Conservation (phyloP, 2,113 vertebrate genomes). For the Scomber scombrus region DNA sequence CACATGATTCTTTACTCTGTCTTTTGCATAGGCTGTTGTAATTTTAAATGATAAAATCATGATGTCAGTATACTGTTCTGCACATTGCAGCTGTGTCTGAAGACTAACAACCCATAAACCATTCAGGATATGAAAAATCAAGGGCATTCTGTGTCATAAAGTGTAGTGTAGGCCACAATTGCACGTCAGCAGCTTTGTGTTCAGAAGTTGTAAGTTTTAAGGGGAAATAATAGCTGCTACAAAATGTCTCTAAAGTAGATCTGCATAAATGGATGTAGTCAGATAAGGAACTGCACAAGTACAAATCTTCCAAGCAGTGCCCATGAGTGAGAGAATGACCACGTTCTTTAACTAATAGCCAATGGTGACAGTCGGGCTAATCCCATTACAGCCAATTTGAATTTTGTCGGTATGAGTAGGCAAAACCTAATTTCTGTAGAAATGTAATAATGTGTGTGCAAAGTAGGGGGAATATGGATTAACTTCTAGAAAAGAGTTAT, state of each 20-base stretch:
- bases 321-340: constrained; percentile 6
- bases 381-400: constrained; percentile 12
- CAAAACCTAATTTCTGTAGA: constrained; percentile 13
- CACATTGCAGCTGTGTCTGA: constrained; percentile 4
- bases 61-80: constrained; percentile 41
- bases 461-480: background rate
- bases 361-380: constrained; percentile 4
- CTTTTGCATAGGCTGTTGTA: constrained; percentile 37
- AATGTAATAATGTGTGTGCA: background rate
- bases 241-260: constrained; percentile 29
- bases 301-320: background rate
- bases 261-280: constrained; percentile 34
- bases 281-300: constrained; percentile 43
- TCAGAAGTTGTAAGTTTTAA: background rate
- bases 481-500: background rate
- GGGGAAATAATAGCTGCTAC: constrained; percentile 12
- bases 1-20: constrained; percentile 35
- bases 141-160: constrained; percentile 14
- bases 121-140: background rate
- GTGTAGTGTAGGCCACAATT: constrained; percentile 1
- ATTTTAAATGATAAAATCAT: constrained; percentile 40
- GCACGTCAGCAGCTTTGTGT: constrained; percentile 9
- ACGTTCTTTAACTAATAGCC: constrained; percentile 11
- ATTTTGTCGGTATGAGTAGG: background rate
- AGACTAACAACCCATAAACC: background rate